Conservation (phyloP, 2,888 invertebrate genomes). For the Melinaea menophilus region DNA sequence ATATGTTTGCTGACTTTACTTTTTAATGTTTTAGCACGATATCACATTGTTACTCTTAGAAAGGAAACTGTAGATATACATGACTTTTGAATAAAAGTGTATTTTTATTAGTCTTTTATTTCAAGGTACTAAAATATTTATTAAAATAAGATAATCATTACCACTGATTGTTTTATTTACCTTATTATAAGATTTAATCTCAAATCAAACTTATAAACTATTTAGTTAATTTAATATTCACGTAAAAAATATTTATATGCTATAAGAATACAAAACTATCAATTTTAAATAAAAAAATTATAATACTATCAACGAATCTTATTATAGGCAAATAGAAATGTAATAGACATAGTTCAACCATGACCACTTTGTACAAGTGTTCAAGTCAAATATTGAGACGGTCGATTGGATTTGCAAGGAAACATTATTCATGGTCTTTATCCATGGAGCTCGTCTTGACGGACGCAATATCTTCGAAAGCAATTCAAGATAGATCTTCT, state of each 20-base stretch:
- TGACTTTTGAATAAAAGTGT: constrained; percentile 73
- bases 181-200: too few relatives aligned
- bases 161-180: too few relatives aligned
- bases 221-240: too few relatives aligned
- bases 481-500: too few relatives aligned
- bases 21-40: constrained; percentile 66
- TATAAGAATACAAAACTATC: too few relatives aligned
- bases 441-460: background rate
- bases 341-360: constrained; percentile 11
- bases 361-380: background rate
- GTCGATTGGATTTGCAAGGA: constrained; percentile 3
- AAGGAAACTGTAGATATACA: constrained; percentile 71
- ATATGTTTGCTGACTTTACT: too few relatives aligned
- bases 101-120: constrained; percentile 60
- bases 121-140: constrained; percentile 9
- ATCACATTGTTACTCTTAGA: constrained; percentile 65
- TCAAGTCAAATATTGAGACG: constrained; percentile 5
- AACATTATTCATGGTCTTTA: background rate
- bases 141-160: background rate
- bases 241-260: too few relatives aligned
- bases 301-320: too few relatives aligned
- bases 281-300: too few relatives aligned
- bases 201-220: too few relatives aligned
- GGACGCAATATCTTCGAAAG: background rate
- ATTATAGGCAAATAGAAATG: background rate